Evolutionary conservation across 30 jellyfish, hydroid and myxozoan genomes (phyloP), one percentile per base, ranked within the genome.

Genomic region (Nemopilema nomurai): DNA sequence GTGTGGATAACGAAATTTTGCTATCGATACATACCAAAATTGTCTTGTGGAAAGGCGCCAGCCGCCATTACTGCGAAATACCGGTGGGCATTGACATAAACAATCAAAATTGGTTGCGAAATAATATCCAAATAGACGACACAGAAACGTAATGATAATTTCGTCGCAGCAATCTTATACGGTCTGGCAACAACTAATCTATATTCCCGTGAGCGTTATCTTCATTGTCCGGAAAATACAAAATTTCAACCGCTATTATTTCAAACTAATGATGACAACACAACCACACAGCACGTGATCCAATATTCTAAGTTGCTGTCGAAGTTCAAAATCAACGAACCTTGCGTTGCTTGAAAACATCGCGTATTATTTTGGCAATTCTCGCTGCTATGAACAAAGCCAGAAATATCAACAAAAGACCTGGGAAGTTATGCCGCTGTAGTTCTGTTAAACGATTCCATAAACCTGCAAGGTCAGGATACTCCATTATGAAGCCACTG

Each of bases 201-300:
- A 63, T 4, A 3, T 19, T 24, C 29, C 27, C 30, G 20, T 4
- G 27, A 19, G 73, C 20, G 62, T 51, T 8, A 22, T 49, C 26
- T 51, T 76, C 75, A 76, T 76, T 52, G 74, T 76, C 26, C 31
- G 29, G n/a, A 18, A 20, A 51, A 22, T 25, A 76, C 27, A 24
- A 76, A 1, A n/a, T 49, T 73, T 80, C 89, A 80, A 80, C 89
- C 89, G 89, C 89, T 66, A 29, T 66, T 80, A 80, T 80, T 80
- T 80, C 73, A 80, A 80, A 80, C 66, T 41, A 31, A 49, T 21
- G 51, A 67, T 1, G 27, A 49, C 89, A 80, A 80, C 89, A 80
- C 89, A 80, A 80, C 89, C 81, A 80, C 89, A 30, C 32, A 67
- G 76, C 89, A 80, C 89, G 89, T 80, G 89, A 80, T 80, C 89